phyloP scores from a whole-genome alignment of 2,888 invertebrate genomes.

The Cheilosia scutellata region DNA sequence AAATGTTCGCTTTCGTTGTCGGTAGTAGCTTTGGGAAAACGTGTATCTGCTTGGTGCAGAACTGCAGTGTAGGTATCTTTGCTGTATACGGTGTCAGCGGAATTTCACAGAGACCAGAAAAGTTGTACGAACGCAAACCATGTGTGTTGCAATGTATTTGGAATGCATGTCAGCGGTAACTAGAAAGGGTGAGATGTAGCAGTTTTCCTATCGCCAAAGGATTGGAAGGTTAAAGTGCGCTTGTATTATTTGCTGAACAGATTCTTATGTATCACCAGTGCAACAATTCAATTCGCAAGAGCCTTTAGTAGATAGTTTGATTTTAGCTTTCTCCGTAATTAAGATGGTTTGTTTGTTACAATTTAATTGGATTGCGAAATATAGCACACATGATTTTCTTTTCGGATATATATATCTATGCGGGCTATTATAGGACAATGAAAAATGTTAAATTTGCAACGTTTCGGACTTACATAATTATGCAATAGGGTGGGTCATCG shows the following conservation, averaged over 20 bases:
- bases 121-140: slow-evolving; percentile 72
- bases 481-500: no score
- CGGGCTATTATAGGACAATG: not conserved
- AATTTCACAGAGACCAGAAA: slow-evolving; percentile 58
- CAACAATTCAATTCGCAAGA: slow-evolving; percentile 53
- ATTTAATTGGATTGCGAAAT: slow-evolving; percentile 37
- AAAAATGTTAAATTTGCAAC: not conserved
- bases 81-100: slow-evolving; percentile 70
- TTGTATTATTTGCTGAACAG: slow-evolving; percentile 66
- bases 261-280: slow-evolving; percentile 29
- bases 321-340: slow-evolving; percentile 42
- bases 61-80: slow-evolving; percentile 37
- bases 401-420: not conserved
- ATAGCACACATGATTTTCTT: not conserved
- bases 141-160: slow-evolving; percentile 73
- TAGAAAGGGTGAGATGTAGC: slow-evolving; percentile 65
- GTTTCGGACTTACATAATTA: no score
- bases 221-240: slow-evolving; percentile 74
- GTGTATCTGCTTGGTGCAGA: slow-evolving; percentile 52
- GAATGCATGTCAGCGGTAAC: slow-evolving; percentile 72
- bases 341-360: slow-evolving; percentile 18
- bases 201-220: slow-evolving; percentile 44
- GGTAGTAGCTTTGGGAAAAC: slow-evolving; percentile 52
- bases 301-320: slow-evolving; percentile 27
- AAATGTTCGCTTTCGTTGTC: slow-evolving; percentile 63